A percentile compares a stretch with the other conserved stretches of the same genome.
phyloP scores from a whole-genome alignment of 2,113 vertebrate species.

The Eretmochelys imbricata region DNA sequence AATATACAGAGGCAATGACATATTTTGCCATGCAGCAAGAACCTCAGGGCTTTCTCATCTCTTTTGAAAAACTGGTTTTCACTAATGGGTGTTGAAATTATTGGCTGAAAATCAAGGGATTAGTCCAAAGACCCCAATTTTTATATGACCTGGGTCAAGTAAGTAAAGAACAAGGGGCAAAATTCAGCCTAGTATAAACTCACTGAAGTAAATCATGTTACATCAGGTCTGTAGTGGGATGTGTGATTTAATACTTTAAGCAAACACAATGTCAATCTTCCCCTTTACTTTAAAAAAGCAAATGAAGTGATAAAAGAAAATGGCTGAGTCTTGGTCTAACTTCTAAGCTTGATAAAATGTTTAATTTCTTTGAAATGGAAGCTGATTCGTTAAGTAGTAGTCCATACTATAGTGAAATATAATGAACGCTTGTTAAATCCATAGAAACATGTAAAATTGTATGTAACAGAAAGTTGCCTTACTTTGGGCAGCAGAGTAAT shows the following conservation, averaged over 20 bases:
- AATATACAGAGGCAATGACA: background rate
- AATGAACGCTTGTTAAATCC: rapidly evolving
- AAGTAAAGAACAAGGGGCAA: background rate
- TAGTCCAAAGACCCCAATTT: background rate
- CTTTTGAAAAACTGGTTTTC: background rate
- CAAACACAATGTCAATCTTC: background rate
- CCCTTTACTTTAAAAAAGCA: background rate
- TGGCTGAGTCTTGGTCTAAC: rapidly evolving
- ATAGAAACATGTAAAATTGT: background rate
- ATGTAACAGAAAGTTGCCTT: constrained; percentile 47
- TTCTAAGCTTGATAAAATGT: background rate
- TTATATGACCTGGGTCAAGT: background rate
- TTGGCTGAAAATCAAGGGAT: background rate
- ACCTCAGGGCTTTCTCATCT: background rate
- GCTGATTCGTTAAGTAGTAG: background rate
- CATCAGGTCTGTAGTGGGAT: background rate
- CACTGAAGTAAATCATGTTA: background rate
- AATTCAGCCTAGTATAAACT: background rate
- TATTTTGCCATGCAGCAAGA: background rate
- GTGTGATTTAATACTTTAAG: background rate
- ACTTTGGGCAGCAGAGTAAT: constrained; percentile 89
- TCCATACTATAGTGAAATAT: rapidly evolving
- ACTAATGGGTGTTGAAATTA: background rate
- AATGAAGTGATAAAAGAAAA: background rate
- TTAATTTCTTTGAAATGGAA: background rate